Evolutionary conservation across 2,113 vertebrate genomes (phyloP).

Genomic region (Tetrao urogallus): DNA sequence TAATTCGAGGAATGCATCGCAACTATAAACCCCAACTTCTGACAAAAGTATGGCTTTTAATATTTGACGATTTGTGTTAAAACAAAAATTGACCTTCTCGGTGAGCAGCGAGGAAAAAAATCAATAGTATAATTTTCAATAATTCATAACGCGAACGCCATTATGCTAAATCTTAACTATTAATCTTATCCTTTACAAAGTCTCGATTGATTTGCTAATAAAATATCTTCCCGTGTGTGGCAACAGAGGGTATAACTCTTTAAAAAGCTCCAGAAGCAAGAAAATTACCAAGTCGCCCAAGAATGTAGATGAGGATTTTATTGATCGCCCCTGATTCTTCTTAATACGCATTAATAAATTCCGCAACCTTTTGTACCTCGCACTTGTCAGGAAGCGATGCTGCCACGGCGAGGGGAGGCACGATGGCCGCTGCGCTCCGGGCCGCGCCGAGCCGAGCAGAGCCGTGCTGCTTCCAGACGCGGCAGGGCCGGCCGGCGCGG

Average conservation of each 20-base stretch:
- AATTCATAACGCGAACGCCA: constrained; percentile 84
- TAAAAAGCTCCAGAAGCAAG: constrained; percentile 85
- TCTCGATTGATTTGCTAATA: constrained; percentile 89
- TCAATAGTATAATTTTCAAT: constrained; percentile 86
- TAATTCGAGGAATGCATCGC: constrained; percentile 70
- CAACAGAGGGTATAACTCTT: constrained; percentile 86
- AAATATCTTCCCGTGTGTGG: constrained; percentile 83
- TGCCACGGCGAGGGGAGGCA: constrained; percentile 74
- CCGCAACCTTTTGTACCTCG: constrained; percentile 84
- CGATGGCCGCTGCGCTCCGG: neutral
- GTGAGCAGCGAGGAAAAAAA: constrained; percentile 76
- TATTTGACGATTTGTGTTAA: constrained; percentile 84
- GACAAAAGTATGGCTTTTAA: constrained; percentile 78
- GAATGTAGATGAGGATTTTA: constrained; percentile 88
- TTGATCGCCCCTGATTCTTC: constrained; percentile 86
- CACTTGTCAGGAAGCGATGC: constrained; percentile 80
- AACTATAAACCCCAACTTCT: constrained; percentile 76
- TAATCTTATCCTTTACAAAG: constrained; percentile 89
- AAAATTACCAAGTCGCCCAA: constrained; percentile 85
- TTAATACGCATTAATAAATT: constrained; percentile 89
- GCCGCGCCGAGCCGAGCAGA: neutral
- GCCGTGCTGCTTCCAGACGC: neutral
- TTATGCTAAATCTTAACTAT: constrained; percentile 87
- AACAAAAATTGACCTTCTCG: constrained; percentile 84
- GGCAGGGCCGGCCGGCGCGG: too few relatives aligned